Percentiles rank a stretch among this genome's conserved stretches.
Conservation (phyloP, 2,888 invertebrate genomes). For the Panzeria rudis region DNA sequence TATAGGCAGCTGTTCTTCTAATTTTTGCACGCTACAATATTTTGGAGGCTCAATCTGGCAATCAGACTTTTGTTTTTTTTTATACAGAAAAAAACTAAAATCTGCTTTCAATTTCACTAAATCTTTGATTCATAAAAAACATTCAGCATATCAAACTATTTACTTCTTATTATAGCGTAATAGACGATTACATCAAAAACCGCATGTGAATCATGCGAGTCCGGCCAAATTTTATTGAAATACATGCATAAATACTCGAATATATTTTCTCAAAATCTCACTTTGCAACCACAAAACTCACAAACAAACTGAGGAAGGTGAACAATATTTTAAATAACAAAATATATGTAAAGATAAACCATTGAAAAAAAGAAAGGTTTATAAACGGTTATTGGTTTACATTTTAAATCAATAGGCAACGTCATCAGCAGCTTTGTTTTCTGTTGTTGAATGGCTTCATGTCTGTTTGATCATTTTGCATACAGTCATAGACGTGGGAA, state of each 20-base stretch:
- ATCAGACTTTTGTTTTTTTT: no score
- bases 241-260: background rate
- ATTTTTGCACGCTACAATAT: no score
- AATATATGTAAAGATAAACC: background rate
- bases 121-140: background rate
- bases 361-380: constrained; percentile 55
- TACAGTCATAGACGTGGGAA: constrained; percentile 8
- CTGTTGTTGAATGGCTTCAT: constrained; percentile 5
- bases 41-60: no score
- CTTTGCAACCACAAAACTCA: constrained; percentile 27
- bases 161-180: background rate
- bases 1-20: no score
- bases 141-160: background rate
- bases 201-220: constrained; percentile 71
- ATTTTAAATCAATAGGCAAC: constrained; percentile 70
- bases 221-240: constrained; percentile 63
- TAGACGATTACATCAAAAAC: constrained; percentile 31
- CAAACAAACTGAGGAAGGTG: constrained; percentile 31
- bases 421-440: constrained; percentile 60
- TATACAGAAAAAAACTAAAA: no score
- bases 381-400: constrained; percentile 72
- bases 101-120: background rate
- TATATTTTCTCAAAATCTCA: constrained; percentile 22
- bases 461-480: constrained; percentile 46
- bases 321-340: constrained; percentile 21